Evolutionary conservation across 2,888 invertebrate genomes (phyloP), one percentile per base, ranked within the genome.

Genomic region (Pseudococcus viburni): DNA sequence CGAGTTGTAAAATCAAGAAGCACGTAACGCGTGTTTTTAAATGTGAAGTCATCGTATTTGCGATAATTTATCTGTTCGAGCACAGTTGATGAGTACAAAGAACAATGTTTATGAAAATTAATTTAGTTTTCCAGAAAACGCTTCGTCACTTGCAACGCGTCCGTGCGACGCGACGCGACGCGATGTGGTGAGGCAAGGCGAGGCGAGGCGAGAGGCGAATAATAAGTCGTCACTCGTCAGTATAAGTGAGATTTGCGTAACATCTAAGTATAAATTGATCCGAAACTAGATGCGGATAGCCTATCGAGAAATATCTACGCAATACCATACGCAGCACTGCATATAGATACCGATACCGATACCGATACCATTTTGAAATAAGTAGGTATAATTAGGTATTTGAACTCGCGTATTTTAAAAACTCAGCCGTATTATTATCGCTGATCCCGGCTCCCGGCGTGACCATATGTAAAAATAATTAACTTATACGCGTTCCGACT

Each of bases 11-110:
- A 73, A 33, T 73, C 33, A 6, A 33, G 33, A 73, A 73, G 73
- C 73, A 73, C 73, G 73, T 73, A 73, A 15, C 73, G 73, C 73
- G 73, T 73, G 73, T 73, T 73, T 73, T 73, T 33, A 33, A 73
- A 33, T 33, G 73, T 33, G 33, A 33, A 73, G 73, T 73, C 73
- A 73, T 73, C 73, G 73, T 73, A 64, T 73, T 73, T 17, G 33
- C 73, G 64, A 64, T 64, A 22, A 33, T 73, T 73, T 73, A 73
- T 73, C 73, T 73, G 73, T 73, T 17, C 73, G 9, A 17, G 15
- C 15, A 17, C 17, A 68, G 33, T 17, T 73, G 73, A 73, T 73
- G 73, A 33, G 73, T 73, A 33, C 33, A 73, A 73, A 73, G 73
- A 73, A 33, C 33, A 12, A 33, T 73, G 73, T 73, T 73, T 73